Evolutionary conservation across 2,113 vertebrate species (phyloP), one percentile per base, ranked within the genome.

Genomic region (Scophthalmus maximus): DNA sequence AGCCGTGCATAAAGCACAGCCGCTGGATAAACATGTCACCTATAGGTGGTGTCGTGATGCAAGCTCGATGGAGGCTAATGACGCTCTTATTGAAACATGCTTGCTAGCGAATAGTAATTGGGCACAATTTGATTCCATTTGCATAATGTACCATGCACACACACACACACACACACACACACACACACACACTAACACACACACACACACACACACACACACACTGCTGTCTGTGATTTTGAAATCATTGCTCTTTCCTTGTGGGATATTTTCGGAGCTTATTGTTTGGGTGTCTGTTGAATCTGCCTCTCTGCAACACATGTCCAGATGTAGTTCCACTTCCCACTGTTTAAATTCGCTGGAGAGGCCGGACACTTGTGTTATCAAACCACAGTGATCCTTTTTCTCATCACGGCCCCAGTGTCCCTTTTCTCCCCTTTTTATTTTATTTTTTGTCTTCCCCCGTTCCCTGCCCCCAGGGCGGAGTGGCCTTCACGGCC

Each of bases 401-500:
- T 81, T 82, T 23, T 86, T 88, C 78, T 84, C 85, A 88, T 88
- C 85, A 80, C 53, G 68, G 30, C 55, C 61, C 49, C 51, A 32
- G 70, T 78, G 75, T 83, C 77, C 84, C 47, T 69, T 40, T 57
- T 49, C 51, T 44, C 38, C 26, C 20, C 52, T 55, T 61, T 77
- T 47, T 68, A 64, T 65, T 49, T 46, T n/a, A 18, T 40, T 64
- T 61, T 50, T 27, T 61, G 58, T 79, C 63, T 62, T 76, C 78
- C 70, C 50, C 52, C 66, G 68, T 69, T 73, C 71, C 49, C 26
- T 82, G 58, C 52, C 81, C 88, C 80, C 56, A 71, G 76, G 82
- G 90, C 86, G 11, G 56, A 55, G 63, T 78, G 86, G 88, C 89
- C 92, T 89, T 90, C 82, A 87, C 73, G 81, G 86, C 79, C 84